Conservation (phyloP, 2,113 vertebrate genomes). For the Struthio camelus region DNA sequence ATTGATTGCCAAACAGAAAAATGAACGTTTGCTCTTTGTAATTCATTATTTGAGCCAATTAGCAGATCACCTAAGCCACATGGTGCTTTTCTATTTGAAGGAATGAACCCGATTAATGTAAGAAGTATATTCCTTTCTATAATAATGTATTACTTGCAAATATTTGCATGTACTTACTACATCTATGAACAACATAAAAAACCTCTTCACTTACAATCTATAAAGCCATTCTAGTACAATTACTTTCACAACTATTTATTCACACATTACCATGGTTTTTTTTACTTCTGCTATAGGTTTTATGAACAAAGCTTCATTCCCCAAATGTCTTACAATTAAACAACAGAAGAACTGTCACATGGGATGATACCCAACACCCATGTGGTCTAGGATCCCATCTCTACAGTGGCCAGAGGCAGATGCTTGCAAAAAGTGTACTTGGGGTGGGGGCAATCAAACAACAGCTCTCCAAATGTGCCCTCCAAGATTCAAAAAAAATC, state of each 20-base stretch:
- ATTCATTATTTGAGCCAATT: background rate
- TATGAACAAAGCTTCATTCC: background rate
- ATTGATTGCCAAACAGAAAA: background rate
- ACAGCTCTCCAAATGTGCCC: background rate
- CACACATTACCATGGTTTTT: background rate
- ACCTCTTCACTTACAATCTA: background rate
- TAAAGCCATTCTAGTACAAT: background rate
- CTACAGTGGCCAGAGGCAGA: background rate
- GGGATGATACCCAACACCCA: accelerated
- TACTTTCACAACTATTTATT: background rate
- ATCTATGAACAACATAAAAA: background rate
- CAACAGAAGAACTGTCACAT: background rate
- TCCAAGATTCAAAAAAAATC: background rate
- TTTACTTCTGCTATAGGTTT: background rate
- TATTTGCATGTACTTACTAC: background rate
- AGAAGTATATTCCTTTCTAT: background rate
- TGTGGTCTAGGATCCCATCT: background rate
- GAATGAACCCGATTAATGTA: background rate
- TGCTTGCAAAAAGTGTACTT: background rate
- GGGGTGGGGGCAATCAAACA: background rate
- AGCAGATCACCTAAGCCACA: background rate
- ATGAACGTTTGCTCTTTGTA: background rate
- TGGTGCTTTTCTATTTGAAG: background rate
- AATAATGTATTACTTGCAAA: background rate
- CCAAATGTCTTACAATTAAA: background rate